Evolutionary conservation across 1,140 invertebrate species (phyloP), one percentile per base, ranked within the genome.

Genomic region (Lasioglossum baleicum): DNA sequence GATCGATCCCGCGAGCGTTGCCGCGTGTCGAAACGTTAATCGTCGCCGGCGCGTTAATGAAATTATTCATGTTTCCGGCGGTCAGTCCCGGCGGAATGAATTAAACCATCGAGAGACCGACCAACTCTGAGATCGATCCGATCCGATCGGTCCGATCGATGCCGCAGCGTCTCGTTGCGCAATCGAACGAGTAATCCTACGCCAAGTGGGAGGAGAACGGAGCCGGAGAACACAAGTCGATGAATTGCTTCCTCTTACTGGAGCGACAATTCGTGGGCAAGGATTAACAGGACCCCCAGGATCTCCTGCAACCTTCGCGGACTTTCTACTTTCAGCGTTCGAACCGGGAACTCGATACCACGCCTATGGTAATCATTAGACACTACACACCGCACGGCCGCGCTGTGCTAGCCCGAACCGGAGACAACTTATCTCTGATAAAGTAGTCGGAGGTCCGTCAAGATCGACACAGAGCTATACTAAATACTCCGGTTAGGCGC

Each of bases 1-100:
- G 17, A 58, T 20, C 22, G 71, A 70, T 51, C 35, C 44, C 44
- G 44, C 44, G 44, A 48, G 51, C 13, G 5, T 4, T 20, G 53
- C 15, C 7, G 20, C 51, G 35, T 65, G 56, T n/a, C 71, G 8
- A 53, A 40, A 40, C 67, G 60, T 35, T 60, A 68, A 60, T 60
- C 77, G 56, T 53, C 60, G 58, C 11, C 13, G 35, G 53, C 48
- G 75, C 68, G 44, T 78, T 53, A 78, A 69, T 79, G 64, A 74
- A 48, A 51, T 58, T n/a, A 74, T 70, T 66, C 53, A n/a, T 68
- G 75, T 68, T 69, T 75, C 68, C 61, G 60, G 56, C 58, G 56
- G 40, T 17, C 20, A 10, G 15, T 31, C 51, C 48, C 35, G 35
- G 35, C 0, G 61, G 22, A 68, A 80, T 83, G 72, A 63, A 82